phyloP scores from a whole-genome alignment of 2,888 invertebrate genomes.

The Horisme vitalbata region DNA sequence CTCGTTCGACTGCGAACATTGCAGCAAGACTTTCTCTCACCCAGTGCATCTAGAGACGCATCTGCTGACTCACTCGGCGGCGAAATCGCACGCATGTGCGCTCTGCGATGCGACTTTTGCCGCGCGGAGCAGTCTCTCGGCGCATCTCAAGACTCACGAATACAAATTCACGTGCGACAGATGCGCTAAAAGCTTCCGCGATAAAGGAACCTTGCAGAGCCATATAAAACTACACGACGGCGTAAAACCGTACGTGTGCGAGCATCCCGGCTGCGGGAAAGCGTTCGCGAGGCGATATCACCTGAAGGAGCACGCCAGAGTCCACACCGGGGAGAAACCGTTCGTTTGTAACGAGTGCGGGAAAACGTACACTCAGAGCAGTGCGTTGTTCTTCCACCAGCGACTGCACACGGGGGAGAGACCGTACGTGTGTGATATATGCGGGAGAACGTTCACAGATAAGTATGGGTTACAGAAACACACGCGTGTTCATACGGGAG shows the following conservation, averaged over 20 bases:
- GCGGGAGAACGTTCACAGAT: conserved; percentile 6
- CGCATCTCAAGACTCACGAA: neutral
- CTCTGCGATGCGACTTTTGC: too few species aligned
- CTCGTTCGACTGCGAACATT: too few species aligned
- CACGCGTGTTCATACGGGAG: neutral
- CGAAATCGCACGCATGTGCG: too few species aligned
- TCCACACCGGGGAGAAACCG: conserved; percentile 1
- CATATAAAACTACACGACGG: neutral
- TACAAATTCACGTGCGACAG: conserved; percentile 9
- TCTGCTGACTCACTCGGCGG: too few species aligned
- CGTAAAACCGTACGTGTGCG: neutral
- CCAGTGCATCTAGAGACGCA: too few species aligned
- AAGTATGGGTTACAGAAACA: conserved; percentile 10
- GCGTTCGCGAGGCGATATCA: conserved; percentile 1
- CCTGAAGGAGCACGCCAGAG: conserved; percentile 3
- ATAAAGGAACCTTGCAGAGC: neutral
- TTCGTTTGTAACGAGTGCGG: conserved; percentile 3
- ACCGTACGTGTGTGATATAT: conserved; percentile 5
- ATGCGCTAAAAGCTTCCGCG: conserved; percentile 6
- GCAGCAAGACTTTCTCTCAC: too few species aligned
- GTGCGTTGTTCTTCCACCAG: neutral
- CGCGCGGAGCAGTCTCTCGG: neutral
- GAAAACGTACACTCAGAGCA: conserved; percentile 4
- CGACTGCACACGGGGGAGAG: neutral
- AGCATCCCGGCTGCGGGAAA: neutral